Base-by-base conservation (phyloP, 2,797 vertebrate genomes). In the Gila robusta region DNA sequence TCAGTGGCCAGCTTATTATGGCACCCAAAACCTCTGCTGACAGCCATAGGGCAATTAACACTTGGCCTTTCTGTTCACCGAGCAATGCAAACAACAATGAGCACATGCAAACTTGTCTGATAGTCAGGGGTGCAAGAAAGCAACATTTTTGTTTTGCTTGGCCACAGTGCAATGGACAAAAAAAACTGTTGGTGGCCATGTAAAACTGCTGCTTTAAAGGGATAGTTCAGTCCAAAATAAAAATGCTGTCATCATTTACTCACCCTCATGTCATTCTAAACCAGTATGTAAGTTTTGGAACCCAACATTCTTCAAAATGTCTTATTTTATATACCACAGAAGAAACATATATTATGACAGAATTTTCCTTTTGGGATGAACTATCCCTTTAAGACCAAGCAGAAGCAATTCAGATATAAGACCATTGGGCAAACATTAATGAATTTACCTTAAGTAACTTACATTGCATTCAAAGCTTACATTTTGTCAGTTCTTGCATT, bases 61-160 rank as follows among this genome's bases (percentile, higher is more conserved):
- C 95, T 93, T 94, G 93, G 87, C 88, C 91, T 88, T 83, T 87
- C 81, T 89, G 82, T 94, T 91, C 94, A 96, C 96, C 96, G 91
- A 96, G 96, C 95, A 92, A 92, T 95, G 95, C 95, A 96, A 97
- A 97, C 95, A 96, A 95, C 96, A 95, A 94, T 94, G 95, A 95
- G 93, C 89, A 92, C 95, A 94, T 92, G 93, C 94, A 94, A 94
- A 94, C 88, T 90, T 93, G 67, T 74, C 37, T 47, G 3, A 70
- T 59, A 71, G 83, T 85, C 37, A 67, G 17, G 44, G 49, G 73
- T 26, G 35, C 26, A 70, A 64, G n/a, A 49, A 5, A 0, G 5
- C 14, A 16, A 14, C 47, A 44, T 52, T 84, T 84, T 78, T 0
- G 0, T 41, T 56, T 70, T 28, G 49, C 66, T 9, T 71, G 37